Base-by-base conservation (phyloP, 2,888 invertebrate genomes). In the Agrochola lychnidis region DNA sequence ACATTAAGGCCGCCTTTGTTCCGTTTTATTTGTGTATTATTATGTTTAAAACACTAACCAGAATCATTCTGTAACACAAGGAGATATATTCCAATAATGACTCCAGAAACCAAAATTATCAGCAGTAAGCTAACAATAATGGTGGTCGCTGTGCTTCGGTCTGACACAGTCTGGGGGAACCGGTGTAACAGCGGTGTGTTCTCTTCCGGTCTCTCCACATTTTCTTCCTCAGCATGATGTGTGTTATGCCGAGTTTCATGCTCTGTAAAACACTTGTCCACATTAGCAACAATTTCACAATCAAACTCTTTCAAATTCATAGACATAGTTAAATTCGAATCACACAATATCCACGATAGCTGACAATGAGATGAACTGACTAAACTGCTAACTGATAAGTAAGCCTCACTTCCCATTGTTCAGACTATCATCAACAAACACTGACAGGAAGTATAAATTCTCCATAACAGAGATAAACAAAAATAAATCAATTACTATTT, bases 21-120 rank as follows among this genome's bases (percentile, higher is more conserved):
- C 12, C 0, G 0, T 36, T 30, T 56, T n/a, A 22, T 9, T 51
- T n/a, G 30, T 36, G 48, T 14, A 10, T 51, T 16, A 14, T n/a
- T 0, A 56, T 42, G 22, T 30, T 25, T 2, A 25, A 42, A 36
- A 56, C 51, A 90, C 91, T 89, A 68, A 95, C 95, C 95, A 57
- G 94, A 88, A 53, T 91, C 87, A 81, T 88, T 91, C 82, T 95
- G 94, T 40, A 95, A 79, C 4, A 95, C 87, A 4, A 96, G 91
- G 5, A 96, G 92, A 82, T 96, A 96, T 67, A 94, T 91, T 22
- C 96, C 95, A 78, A 96, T 95, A 6, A 93, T 76, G 25, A 94
- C 88, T 7, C 96, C 96, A n/a, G 91, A 78, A 14, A 94, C 71
- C 30, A 96, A 87, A 72, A 95, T 85, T 0, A 92, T 63, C 1